A percentile compares a stretch with the other conserved stretches of the same genome.
Conservation (phyloP, 1,140 invertebrate genomes). For the Phthorimaea operculella region DNA sequence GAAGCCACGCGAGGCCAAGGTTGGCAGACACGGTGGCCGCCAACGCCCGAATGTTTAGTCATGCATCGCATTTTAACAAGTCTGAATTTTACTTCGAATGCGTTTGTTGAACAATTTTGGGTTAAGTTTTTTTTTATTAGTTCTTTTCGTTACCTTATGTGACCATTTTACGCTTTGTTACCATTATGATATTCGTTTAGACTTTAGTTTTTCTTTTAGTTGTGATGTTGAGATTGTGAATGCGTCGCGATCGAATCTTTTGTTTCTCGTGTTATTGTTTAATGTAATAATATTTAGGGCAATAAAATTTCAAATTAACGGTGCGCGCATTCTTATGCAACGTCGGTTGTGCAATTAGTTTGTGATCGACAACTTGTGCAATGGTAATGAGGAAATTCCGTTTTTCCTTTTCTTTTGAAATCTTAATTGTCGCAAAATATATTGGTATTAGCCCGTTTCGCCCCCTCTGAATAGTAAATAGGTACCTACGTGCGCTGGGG, state of each 20-base stretch:
- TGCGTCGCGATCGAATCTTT: not conserved
- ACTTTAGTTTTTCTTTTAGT: constrained; percentile 27
- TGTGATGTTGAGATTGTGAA: constrained; percentile 22
- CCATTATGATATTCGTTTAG: constrained; percentile 38
- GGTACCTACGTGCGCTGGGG: constrained; percentile 29
- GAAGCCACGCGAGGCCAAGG: constrained; percentile 15
- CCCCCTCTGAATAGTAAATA: constrained; percentile 62
- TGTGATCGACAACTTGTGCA: constrained; percentile 31
- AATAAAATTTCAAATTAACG: constrained; percentile 10
- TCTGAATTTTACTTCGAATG: constrained; percentile 37
- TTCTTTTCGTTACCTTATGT: constrained; percentile 52
- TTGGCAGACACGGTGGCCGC: constrained; percentile 23
- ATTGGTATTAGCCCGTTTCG: constrained; percentile 51
- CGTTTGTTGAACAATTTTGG: constrained; percentile 35
- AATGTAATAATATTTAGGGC: constrained; percentile 37
- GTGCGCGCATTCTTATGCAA: constrained; percentile 26
- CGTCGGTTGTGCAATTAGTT: constrained; percentile 44
- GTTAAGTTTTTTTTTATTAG: constrained; percentile 40
- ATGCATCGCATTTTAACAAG: constrained; percentile 47
- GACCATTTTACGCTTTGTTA: constrained; percentile 56
- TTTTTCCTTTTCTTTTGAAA: constrained; percentile 52
- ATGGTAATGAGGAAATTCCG: constrained; percentile 28
- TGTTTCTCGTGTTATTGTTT: constrained; percentile 28
- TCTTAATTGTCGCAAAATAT: constrained; percentile 63
- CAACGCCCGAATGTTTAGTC: constrained; percentile 36